These are phyloP conservation scores for Malurus elegans DNA, from an alignment of 2,113 vertebrate genomes.

Conservation along the genomic window DNA sequence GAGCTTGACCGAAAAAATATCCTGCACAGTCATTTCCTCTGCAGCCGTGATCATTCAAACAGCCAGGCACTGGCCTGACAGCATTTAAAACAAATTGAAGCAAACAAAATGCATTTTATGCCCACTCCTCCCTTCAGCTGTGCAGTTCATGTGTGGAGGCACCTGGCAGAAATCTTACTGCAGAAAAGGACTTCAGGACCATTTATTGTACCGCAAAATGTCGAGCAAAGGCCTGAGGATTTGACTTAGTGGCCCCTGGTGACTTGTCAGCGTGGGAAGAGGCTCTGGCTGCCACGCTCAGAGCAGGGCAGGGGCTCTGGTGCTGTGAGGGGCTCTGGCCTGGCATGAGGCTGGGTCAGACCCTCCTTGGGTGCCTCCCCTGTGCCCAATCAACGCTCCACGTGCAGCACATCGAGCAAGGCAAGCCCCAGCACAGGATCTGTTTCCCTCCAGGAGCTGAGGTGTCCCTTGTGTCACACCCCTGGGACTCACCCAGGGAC, in stretches of 20 bases:
- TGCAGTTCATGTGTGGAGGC: not conserved
- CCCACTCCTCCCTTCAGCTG: not conserved
- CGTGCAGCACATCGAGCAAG: not conserved
- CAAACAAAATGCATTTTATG: not conserved
- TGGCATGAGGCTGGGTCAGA: not conserved
- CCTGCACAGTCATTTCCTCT: not conserved
- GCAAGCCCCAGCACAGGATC: not conserved
- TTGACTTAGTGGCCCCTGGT: not conserved
- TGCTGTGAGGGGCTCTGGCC: not conserved
- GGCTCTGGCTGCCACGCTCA: not conserved
- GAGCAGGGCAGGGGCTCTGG: fast-evolving
- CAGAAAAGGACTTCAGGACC: not conserved
- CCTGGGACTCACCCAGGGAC: not conserved
- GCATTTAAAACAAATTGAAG: not conserved
- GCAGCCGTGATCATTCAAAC: not conserved
- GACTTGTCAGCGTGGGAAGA: not conserved
- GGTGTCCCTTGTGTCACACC: not conserved
- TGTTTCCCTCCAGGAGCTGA: fast-evolving
- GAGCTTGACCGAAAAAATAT: not conserved
- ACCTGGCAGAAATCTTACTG: not conserved
- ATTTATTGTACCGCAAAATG: not conserved
- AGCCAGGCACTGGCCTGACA: not conserved
- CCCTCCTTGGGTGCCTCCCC: not conserved
- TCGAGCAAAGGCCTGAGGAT: not conserved
- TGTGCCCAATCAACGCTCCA: fast-evolving